These are phyloP conservation scores for Romanogobio albipinnatus DNA, from an alignment of 2,113 vertebrate species.

Conservation along the genomic window DNA sequence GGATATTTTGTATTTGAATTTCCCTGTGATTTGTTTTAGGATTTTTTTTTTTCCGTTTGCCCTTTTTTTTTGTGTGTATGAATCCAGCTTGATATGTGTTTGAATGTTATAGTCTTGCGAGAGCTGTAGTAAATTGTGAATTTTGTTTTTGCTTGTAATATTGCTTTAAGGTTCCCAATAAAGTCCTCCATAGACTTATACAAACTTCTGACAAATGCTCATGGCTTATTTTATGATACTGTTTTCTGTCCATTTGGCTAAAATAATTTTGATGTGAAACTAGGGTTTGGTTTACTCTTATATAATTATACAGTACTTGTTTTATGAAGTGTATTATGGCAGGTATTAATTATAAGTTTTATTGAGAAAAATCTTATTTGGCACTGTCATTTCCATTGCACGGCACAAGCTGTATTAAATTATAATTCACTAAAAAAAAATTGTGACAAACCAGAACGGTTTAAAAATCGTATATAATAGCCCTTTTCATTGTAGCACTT, in stretches of 20 bases:
- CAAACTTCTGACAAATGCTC: background rate
- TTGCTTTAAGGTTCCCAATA: conserved; percentile 27
- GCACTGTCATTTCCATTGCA: too few relatives aligned
- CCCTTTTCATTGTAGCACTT: background rate
- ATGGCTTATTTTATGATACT: background rate
- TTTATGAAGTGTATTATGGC: too few relatives aligned
- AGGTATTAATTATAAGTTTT: too few relatives aligned
- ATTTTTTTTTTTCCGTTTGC: background rate
- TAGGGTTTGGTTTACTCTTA: background rate
- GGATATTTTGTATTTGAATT: background rate
- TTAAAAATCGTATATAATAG: background rate
- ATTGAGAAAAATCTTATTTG: too few relatives aligned
- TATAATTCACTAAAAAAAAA: too few relatives aligned
- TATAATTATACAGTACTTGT: too few relatives aligned
- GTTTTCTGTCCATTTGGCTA: background rate
- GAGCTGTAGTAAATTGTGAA: background rate
- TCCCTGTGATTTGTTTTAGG: background rate
- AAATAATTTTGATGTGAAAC: background rate
- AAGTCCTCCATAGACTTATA: background rate
- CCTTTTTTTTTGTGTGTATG: background rate
- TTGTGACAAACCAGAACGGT: background rate
- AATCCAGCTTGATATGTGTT: background rate
- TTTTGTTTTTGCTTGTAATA: conserved; percentile 19
- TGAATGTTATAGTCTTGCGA: conserved; percentile 25
- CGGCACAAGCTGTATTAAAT: too few relatives aligned